Evolutionary conservation across 2,113 vertebrate species (phyloP).

Genomic region (Trogon melanurus): DNA sequence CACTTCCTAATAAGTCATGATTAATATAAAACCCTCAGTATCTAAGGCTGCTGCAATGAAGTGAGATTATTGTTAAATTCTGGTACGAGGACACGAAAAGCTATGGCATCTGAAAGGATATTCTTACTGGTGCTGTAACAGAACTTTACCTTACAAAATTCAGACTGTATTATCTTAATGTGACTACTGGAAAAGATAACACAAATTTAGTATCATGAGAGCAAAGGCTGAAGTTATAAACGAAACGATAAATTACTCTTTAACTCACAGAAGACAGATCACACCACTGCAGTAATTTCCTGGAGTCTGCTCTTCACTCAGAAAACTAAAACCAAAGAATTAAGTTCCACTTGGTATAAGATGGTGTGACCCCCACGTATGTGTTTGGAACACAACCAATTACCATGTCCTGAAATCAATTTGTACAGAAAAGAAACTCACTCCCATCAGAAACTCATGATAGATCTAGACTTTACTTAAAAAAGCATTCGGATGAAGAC

Average conservation of each 20-base stretch:
- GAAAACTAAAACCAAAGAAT: background rate
- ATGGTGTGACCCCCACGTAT: background rate
- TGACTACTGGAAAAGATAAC: background rate
- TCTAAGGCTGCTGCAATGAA: background rate
- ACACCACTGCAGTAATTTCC: background rate
- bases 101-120: background rate
- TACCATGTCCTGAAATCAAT: background rate
- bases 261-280: background rate
- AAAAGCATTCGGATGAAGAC: background rate
- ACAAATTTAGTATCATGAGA: background rate
- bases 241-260: background rate
- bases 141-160: background rate
- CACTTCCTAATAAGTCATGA: background rate
- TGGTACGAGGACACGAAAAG: background rate
- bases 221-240: background rate
- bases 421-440: background rate
- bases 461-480: background rate
- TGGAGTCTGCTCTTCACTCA: background rate
- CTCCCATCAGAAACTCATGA: background rate
- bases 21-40: rapidly evolving
- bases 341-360: background rate
- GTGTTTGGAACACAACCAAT: background rate
- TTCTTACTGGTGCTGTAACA: background rate
- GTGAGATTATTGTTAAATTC: background rate
- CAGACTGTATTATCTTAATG: background rate